Conservation (phyloP, 2,797 vertebrate species). For the Echiichthys vipera region DNA sequence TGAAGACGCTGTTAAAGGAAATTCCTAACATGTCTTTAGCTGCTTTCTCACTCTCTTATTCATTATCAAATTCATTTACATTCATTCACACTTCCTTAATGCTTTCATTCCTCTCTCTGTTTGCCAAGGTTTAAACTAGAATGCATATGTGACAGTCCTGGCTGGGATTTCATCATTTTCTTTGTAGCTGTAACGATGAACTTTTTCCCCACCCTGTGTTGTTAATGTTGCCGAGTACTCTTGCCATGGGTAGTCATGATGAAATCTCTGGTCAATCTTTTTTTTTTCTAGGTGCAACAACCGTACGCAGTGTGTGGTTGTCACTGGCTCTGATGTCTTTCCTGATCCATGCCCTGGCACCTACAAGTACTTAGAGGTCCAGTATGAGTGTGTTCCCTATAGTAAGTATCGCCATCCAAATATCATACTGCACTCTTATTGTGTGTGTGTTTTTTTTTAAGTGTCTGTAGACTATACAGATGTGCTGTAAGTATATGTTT, state of each 20-base stretch:
- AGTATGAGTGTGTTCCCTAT: constrained; percentile 99
- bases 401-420: constrained; percentile 93
- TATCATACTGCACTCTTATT: constrained; percentile 72
- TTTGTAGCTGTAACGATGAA: constrained; percentile 64
- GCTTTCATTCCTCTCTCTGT: constrained; percentile 71
- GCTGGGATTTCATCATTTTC: constrained; percentile 67
- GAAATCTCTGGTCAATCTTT: constrained; percentile 80
- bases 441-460: constrained; percentile 41
- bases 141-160: constrained; percentile 63
- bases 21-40: constrained; percentile 70
- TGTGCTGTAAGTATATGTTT: constrained; percentile 47
- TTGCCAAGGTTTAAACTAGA: constrained; percentile 69
- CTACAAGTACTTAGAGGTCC: constrained; percentile 99
- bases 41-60: constrained; percentile 51
- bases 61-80: constrained; percentile 46
- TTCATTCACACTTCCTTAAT: constrained; percentile 61
- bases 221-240: constrained; percentile 64
- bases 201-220: constrained; percentile 43
- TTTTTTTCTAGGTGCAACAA: constrained; percentile 95
- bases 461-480: constrained; percentile 41
- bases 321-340: constrained; percentile 99
- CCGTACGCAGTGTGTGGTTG: constrained; percentile 98
- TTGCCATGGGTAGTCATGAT: constrained; percentile 76
- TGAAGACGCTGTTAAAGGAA: constrained; percentile 68
- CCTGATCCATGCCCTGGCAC: constrained; percentile 99